Percentiles rank a stretch among this genome's conserved stretches.
These are phyloP conservation scores for Isurus oxyrinchus DNA, from an alignment of 2,113 vertebrate species.

Conservation along the genomic window DNA sequence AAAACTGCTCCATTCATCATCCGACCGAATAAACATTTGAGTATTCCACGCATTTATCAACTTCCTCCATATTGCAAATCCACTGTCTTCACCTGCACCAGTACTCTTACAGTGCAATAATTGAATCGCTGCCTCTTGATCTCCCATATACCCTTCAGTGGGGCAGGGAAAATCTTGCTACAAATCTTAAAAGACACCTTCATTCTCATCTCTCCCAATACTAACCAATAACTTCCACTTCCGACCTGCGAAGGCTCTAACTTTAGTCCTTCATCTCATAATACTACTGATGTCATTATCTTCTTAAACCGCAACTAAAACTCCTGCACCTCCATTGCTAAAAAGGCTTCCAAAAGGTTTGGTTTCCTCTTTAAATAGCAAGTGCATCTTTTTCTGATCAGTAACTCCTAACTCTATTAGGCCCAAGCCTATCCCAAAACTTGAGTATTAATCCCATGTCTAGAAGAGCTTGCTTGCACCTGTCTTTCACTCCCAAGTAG, in stretches of 20 bases:
- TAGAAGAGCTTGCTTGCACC: background rate
- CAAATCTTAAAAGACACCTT: too few relatives aligned
- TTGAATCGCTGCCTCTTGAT: background rate
- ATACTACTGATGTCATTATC: background rate
- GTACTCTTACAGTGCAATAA: background rate
- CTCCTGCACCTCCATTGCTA: background rate
- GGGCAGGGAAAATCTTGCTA: background rate
- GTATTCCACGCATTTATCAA: background rate
- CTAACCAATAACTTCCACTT: background rate
- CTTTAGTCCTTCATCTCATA: background rate
- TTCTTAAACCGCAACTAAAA: background rate
- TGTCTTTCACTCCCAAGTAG: background rate
- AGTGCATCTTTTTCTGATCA: background rate
- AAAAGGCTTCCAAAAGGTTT: background rate
- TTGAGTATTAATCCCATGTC: background rate
- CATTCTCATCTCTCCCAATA: background rate
- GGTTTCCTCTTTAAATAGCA: background rate
- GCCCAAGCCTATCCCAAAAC: background rate
- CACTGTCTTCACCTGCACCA: background rate
- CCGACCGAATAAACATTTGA: background rate
- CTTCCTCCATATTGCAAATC: background rate
- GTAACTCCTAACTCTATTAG: background rate
- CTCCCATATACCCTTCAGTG: background rate
- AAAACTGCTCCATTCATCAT: background rate
- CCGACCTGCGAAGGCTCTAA: background rate